Conservation (phyloP, 2,888 invertebrate genomes). For the Synanthedon formicaeformis region DNA sequence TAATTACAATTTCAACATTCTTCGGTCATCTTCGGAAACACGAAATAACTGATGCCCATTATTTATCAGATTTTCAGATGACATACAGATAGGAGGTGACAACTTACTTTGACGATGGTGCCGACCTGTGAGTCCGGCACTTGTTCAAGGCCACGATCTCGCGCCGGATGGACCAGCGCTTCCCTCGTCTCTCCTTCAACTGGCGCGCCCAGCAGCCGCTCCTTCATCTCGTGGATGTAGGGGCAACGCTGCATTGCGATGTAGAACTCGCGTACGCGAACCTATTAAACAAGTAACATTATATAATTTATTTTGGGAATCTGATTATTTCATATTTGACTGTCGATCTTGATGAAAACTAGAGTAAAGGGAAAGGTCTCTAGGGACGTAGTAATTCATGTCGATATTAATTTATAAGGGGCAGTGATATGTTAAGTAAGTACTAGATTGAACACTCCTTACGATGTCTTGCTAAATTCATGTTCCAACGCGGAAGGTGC, state of each 20-base stretch:
- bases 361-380: no score
- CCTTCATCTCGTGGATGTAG: conserved; percentile 94
- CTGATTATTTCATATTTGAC: background rate
- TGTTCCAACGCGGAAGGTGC: no score
- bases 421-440: no score
- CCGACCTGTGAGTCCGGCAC: conserved; percentile 78
- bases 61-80: no score
- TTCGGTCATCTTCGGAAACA: no score
- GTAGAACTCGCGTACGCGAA: conserved; percentile 67
- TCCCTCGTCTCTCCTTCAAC: conserved; percentile 72
- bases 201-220: conserved; percentile 83
- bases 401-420: no score
- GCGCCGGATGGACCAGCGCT: conserved; percentile 39
- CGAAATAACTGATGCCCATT: no score
- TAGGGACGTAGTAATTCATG: no score
- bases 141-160: conserved; percentile 46
- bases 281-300: conserved; percentile 20
- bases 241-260: conserved; percentile 89
- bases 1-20: no score
- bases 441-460: no score
- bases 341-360: no score
- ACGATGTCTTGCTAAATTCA: no score
- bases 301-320: background rate
- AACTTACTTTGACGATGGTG: conserved; percentile 88
- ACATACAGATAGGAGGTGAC: background rate